Evolutionary conservation across 1,140 invertebrate genomes (phyloP).

Genomic region (Heliconius eleuchia): DNA sequence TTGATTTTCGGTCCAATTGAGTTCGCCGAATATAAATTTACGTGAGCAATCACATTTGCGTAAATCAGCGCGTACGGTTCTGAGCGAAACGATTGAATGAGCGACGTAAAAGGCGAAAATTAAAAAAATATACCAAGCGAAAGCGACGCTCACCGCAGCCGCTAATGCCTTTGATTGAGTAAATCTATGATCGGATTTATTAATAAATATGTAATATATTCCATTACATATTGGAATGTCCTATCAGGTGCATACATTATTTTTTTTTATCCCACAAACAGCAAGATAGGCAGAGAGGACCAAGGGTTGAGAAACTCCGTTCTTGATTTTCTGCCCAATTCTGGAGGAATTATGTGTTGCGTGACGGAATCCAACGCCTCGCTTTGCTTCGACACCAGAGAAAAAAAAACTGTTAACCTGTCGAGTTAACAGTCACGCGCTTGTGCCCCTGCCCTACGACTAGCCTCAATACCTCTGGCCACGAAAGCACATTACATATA

Average conservation of each 20-base stretch:
- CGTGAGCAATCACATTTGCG: conserved; percentile 43
- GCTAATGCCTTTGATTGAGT: conserved; percentile 11
- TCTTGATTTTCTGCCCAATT: too few relatives aligned
- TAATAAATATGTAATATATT: background rate
- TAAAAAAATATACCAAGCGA: conserved; percentile 19
- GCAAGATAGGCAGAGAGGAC: too few relatives aligned
- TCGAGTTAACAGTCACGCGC: background rate
- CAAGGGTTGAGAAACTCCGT: too few relatives aligned
- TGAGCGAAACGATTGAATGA: conserved; percentile 16
- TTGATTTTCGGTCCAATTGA: conserved; percentile 65
- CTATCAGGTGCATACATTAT: background rate
- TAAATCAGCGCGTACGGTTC: conserved; percentile 40
- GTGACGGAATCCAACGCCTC: too few relatives aligned
- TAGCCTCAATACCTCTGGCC: too few relatives aligned
- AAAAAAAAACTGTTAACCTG: too few relatives aligned
- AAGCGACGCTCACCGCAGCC: background rate
- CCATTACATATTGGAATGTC: background rate
- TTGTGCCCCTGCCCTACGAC: too few relatives aligned
- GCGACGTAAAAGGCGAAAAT: conserved; percentile 23
- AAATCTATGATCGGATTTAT: conserved; percentile 10
- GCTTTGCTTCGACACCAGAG: too few relatives aligned
- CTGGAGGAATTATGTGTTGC: too few relatives aligned
- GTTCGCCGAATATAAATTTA: conserved; percentile 54
- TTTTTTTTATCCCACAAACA: too few relatives aligned
- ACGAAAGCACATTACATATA: background rate